phyloP scores from a whole-genome alignment of 2,797 vertebrate genomes.

The Galaxias olidus region DNA sequence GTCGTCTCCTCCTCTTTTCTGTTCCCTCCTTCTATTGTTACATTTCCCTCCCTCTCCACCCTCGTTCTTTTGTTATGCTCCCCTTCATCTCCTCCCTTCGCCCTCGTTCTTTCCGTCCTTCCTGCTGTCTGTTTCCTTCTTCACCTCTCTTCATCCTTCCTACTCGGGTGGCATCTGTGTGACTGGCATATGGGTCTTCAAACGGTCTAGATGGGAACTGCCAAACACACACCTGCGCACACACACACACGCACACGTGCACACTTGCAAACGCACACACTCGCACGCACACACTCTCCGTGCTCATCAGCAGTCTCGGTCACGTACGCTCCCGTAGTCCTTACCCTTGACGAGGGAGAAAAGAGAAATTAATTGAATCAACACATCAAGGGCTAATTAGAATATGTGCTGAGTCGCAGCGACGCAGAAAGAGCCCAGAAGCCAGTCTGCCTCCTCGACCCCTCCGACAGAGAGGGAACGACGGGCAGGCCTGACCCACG shows the following conservation, averaged over 20 bases:
- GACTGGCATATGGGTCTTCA: slow-evolving; percentile 25
- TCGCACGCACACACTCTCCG: neutral
- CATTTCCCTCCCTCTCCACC: neutral
- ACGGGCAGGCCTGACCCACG: too few relatives aligned
- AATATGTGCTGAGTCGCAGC: slow-evolving; percentile 15
- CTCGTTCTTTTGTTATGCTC: neutral
- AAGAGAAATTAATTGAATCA: slow-evolving; percentile 29
- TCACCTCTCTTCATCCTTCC: neutral
- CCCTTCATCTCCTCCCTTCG: neutral
- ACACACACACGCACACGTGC: slow-evolving; percentile 17
- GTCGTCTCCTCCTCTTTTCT: neutral
- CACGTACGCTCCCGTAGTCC: slow-evolving; percentile 6
- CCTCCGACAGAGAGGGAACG: neutral
- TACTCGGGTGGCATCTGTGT: slow-evolving; percentile 35
- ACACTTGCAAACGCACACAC: slow-evolving; percentile 3
- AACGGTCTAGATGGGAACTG: slow-evolving; percentile 13
- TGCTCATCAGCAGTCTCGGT: slow-evolving; percentile 5
- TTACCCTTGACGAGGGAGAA: slow-evolving; percentile 12
- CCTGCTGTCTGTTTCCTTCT: neutral
- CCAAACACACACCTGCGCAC: slow-evolving; percentile 7
- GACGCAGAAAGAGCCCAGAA: neutral
- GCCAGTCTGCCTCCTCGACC: neutral
- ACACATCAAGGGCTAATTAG: slow-evolving; percentile 37
- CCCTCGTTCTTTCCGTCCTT: neutral
- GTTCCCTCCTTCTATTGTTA: neutral